Percentiles rank a stretch among this genome's conserved stretches.
These are phyloP conservation scores for Caenorhabditis imperialis DNA, from an alignment of 2,888 invertebrate species.

Conservation along the genomic window DNA sequence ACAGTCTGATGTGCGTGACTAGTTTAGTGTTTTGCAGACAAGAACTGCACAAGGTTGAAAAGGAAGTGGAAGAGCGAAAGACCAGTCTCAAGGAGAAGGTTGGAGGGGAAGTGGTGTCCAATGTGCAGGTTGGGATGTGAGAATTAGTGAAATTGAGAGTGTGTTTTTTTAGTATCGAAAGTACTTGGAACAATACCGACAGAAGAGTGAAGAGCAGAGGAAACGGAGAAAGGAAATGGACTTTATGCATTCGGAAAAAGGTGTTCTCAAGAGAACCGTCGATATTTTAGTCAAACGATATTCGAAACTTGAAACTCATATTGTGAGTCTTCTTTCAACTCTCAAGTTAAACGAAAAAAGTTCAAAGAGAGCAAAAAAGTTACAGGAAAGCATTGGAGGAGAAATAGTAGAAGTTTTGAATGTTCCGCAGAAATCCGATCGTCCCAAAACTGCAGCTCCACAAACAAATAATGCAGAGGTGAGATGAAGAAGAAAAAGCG, in stretches of 20 bases:
- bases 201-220: slow-evolving; percentile 88
- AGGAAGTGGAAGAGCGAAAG: slow-evolving; percentile 46
- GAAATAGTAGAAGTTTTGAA: slow-evolving; percentile 67
- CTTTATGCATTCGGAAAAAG: slow-evolving; percentile 86
- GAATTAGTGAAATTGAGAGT: neutral
- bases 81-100: slow-evolving; percentile 31
- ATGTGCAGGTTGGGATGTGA: slow-evolving; percentile 46
- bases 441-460: slow-evolving; percentile 77
- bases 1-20: slow-evolving; percentile 30
- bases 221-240: slow-evolving; percentile 85
- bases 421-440: slow-evolving; percentile 49
- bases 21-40: slow-evolving; percentile 52
- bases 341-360: neutral
- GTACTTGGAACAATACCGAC: slow-evolving; percentile 87
- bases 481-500: slow-evolving; percentile 22
- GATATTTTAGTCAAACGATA: slow-evolving; percentile 83
- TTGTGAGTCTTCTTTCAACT: slow-evolving; percentile 79
- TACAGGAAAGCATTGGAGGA: slow-evolving; percentile 72
- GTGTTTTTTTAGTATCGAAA: slow-evolving; percentile 83
- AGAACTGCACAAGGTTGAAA: slow-evolving; percentile 37
- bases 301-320: slow-evolving; percentile 81
- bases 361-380: neutral
- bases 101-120: slow-evolving; percentile 53
- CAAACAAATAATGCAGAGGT: slow-evolving; percentile 57
- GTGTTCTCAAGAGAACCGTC: slow-evolving; percentile 85